These are phyloP conservation scores for Paracyclopina nana DNA, from an alignment of 1,140 invertebrate species.

Conservation along the genomic window DNA sequence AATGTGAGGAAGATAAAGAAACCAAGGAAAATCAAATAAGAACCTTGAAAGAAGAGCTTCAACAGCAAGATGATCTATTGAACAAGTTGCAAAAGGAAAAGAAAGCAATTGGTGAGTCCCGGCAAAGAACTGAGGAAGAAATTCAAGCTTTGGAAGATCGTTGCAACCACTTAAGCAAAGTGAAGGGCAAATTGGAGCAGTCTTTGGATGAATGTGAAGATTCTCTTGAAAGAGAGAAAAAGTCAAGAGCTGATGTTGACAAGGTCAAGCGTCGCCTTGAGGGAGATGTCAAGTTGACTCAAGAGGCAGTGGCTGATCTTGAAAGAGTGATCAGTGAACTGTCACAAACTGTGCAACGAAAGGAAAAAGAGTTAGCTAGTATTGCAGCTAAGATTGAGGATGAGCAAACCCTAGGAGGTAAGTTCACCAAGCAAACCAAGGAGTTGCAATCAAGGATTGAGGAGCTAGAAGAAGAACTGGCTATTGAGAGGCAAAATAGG, in stretches of 20 bases:
- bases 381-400: slow-evolving; percentile 46
- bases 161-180: slow-evolving; percentile 85
- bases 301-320: slow-evolving; percentile 91
- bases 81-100: slow-evolving; percentile 35
- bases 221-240: slow-evolving; percentile 68
- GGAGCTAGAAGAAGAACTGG: slow-evolving; percentile 37
- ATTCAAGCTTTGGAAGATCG: slow-evolving; percentile 96
- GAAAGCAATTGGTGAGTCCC: slow-evolving; percentile 56
- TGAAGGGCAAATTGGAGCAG: slow-evolving; percentile 89
- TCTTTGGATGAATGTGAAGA: slow-evolving; percentile 89
- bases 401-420: slow-evolving; percentile 35
- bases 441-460: slow-evolving; percentile 35
- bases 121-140: slow-evolving; percentile 78
- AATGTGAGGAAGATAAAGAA: slow-evolving; percentile 34
- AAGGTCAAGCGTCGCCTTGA: slow-evolving; percentile 75
- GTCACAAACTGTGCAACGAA: slow-evolving; percentile 65
- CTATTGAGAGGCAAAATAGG: slow-evolving; percentile 72
- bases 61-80: slow-evolving; percentile 34
- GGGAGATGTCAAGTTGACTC: slow-evolving; percentile 61
- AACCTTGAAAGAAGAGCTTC: slow-evolving; percentile 32
- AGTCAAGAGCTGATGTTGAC: slow-evolving; percentile 5
- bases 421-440: slow-evolving; percentile 40
- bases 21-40: slow-evolving; percentile 36
- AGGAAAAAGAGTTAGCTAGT: slow-evolving; percentile 88
- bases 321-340: slow-evolving; percentile 39